Evolutionary conservation across 2,797 vertebrate genomes (phyloP).

Genomic region (Enteromius anoplus): DNA sequence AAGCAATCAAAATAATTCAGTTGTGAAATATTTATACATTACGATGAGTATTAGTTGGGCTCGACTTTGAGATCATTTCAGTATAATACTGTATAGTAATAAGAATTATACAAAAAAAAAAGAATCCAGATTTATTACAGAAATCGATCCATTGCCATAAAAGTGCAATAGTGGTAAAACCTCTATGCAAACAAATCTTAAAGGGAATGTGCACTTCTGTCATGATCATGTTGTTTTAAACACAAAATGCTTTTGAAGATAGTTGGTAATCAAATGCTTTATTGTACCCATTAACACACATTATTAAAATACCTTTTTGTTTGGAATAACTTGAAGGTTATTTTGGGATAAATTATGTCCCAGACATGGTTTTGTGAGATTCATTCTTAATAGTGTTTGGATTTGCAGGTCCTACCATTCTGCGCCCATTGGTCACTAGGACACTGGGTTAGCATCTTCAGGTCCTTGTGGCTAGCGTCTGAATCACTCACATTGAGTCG

Average conservation of each 20-base stretch:
- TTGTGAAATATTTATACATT: neutral
- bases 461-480: conserved; percentile 12
- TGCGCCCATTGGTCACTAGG: neutral
- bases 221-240: neutral
- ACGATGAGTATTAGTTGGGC: neutral
- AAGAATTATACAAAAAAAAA: neutral
- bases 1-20: neutral
- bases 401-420: conserved; percentile 29
- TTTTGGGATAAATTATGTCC: neutral
- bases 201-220: neutral
- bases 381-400: conserved; percentile 37
- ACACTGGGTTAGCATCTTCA: neutral
- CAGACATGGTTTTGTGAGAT: conserved; percentile 4
- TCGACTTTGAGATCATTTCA: neutral
- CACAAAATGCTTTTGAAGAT: neutral
- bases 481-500: neutral
- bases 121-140: neutral
- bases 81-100: neutral
- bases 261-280: neutral
- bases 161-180: neutral
- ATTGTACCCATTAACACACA: neutral
- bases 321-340: neutral
- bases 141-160: neutral
- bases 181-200: neutral
- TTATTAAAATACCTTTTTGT: neutral